phyloP scores from a whole-genome alignment of 2,888 invertebrate genomes.

The Clivina fossor region DNA sequence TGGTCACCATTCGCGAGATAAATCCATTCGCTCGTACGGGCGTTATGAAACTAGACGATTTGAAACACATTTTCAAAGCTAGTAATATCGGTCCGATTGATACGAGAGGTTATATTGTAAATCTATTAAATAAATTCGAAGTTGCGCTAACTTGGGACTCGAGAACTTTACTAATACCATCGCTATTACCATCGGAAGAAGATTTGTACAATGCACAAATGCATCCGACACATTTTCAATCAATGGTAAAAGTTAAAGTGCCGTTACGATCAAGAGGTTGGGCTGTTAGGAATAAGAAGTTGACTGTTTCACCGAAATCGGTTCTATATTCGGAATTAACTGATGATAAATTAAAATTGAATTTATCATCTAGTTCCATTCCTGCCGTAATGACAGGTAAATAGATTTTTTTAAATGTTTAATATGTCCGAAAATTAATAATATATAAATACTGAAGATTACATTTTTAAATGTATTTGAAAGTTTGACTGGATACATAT shows the following conservation, averaged over 20 bases:
- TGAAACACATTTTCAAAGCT: slow-evolving; percentile 91
- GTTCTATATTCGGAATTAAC: slow-evolving; percentile 50
- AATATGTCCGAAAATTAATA: no score
- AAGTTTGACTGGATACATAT: no score
- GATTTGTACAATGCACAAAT: slow-evolving; percentile 58
- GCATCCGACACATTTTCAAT: slow-evolving; percentile 50
- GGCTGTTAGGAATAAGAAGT: slow-evolving; percentile 64
- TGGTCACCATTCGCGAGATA: slow-evolving; percentile 95
- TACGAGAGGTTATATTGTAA: slow-evolving; percentile 79
- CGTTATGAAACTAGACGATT: slow-evolving; percentile 91
- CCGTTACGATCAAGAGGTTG: slow-evolving; percentile 69
- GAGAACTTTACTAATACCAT: slow-evolving; percentile 86
- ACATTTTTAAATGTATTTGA: no score
- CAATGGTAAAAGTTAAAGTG: slow-evolving; percentile 55
- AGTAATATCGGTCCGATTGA: slow-evolving; percentile 72
- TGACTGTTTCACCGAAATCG: slow-evolving; percentile 56
- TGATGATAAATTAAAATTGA: slow-evolving; percentile 50
- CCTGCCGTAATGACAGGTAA: slow-evolving; percentile 29
- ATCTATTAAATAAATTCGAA: slow-evolving; percentile 94
- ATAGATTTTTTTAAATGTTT: no score
- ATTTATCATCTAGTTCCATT: slow-evolving; percentile 45
- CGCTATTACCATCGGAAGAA: slow-evolving; percentile 82
- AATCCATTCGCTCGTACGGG: slow-evolving; percentile 92
- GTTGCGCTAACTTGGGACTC: slow-evolving; percentile 96
- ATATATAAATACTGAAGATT: no score